These are phyloP conservation scores for Lycorma delicatula DNA, from an alignment of 1,140 invertebrate species.

Conservation along the genomic window DNA sequence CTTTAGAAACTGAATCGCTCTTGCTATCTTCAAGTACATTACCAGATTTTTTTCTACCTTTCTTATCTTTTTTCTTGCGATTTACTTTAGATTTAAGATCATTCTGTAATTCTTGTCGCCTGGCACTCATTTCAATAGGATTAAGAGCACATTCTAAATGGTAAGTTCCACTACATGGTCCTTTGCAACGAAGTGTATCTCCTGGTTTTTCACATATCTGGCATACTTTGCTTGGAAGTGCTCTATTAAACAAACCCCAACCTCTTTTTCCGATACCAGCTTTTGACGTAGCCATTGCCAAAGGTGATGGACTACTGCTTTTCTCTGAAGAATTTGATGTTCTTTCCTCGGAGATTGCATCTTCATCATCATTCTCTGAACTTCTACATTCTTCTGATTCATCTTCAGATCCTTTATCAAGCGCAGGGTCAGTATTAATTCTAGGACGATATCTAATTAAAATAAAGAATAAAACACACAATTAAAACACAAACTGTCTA, in stretches of 20 bases:
- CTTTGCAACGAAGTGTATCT: slow-evolving; percentile 53
- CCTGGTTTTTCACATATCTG: slow-evolving; percentile 53
- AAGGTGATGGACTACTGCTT: slow-evolving; percentile 5
- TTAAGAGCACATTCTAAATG: slow-evolving; percentile 42
- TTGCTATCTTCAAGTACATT: no score
- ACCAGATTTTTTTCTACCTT: slow-evolving; percentile 25
- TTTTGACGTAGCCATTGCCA: background rate
- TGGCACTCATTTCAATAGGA: background rate
- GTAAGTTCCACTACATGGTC: slow-evolving; percentile 44
- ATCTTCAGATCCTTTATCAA: background rate
- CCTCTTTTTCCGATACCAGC: background rate
- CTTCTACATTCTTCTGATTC: slow-evolving; percentile 10
- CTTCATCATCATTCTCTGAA: background rate
- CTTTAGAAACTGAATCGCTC: no score
- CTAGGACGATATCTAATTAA: no score
- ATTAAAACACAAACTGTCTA: no score
- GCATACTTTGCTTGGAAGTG: slow-evolving; percentile 40
- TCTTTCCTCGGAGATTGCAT: slow-evolving; percentile 13
- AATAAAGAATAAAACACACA: no score
- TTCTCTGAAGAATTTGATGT: slow-evolving; percentile 10
- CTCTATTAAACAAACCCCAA: background rate
- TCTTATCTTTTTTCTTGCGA: slow-evolving; percentile 37
- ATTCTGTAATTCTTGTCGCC: background rate
- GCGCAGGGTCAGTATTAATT: no score
- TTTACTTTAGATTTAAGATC: background rate